Percentiles rank a stretch among this genome's conserved stretches.
Evolutionary conservation across 2,888 invertebrate species (phyloP).

Genomic region (Torymus auratus): DNA sequence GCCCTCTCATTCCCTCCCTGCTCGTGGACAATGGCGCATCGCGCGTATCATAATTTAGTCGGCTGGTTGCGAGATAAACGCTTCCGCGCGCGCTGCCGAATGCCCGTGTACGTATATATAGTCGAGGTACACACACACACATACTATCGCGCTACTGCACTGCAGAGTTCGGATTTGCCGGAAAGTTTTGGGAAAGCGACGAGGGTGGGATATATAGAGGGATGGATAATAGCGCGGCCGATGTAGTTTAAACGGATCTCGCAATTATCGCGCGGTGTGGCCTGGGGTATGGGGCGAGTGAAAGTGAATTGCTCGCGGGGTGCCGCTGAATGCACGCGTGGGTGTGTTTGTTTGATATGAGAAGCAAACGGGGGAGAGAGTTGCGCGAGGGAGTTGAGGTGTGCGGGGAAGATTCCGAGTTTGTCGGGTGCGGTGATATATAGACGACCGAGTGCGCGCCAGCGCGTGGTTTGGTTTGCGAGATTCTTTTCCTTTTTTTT

Average conservation of each 20-base stretch:
- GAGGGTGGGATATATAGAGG: neutral
- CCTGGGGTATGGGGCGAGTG: neutral
- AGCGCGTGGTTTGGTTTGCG: no score
- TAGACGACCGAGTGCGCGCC: no score
- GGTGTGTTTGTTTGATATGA: slow-evolving; percentile 33
- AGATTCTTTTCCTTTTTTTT: no score
- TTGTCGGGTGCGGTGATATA: no score
- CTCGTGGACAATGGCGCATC: slow-evolving; percentile 25
- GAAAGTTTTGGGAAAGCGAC: slow-evolving; percentile 16
- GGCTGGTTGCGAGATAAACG: slow-evolving; percentile 36
- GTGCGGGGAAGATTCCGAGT: no score
- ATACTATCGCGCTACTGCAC: neutral
- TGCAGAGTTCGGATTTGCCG: slow-evolving; percentile 12
- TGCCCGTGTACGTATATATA: neutral
- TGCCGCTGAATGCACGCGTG: neutral
- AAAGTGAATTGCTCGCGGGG: slow-evolving; percentile 31
- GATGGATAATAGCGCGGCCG: slow-evolving; percentile 37
- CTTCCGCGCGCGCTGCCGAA: slow-evolving; percentile 28
- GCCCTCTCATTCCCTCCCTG: neutral
- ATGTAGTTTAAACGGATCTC: slow-evolving; percentile 40
- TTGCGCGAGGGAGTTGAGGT: no score
- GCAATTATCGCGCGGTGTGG: slow-evolving; percentile 36
- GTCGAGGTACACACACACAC: neutral
- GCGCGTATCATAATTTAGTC: slow-evolving; percentile 53
- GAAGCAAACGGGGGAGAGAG: slow-evolving; percentile 9